Evolutionary conservation across 1,140 invertebrate species (phyloP), one percentile per base, ranked within the genome.

Genomic region (Megalopta genalis): DNA sequence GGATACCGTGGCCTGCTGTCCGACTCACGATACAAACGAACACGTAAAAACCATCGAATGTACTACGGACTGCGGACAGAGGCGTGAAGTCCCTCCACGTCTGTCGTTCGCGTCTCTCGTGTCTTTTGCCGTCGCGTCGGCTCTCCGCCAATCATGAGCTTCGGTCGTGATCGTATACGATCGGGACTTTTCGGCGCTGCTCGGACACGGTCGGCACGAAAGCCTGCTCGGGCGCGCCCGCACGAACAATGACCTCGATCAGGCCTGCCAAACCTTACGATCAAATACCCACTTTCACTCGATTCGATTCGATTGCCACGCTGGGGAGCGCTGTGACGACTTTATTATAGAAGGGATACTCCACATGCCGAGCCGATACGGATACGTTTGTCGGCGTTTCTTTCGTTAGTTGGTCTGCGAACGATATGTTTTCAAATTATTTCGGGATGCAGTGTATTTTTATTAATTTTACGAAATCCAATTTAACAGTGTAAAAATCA

Each of bases 241-340:
- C 77, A 87, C 82, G 89, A 88, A 88, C 90, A 89, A 90, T 90
- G 88, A 90, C 88, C 90, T 88, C 88, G 75, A 83, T 54, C 86
- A 89, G 62, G 62, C 49, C 8, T 79, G 12, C 77, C 70, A 79
- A 77, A 65, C 52, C 18, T 66, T 10, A n/a, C 52, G n/a, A 66
- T 66, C 16, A 39, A 79, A 79, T 79, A 79, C 39, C 71, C 63
- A 52, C 71, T 79, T 79, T 74, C 71, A 67, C 63, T 73, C 23
- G n/a, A 64, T 79, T 59, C 42, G n/a, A 66, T 74, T 16, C 42
- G n/a, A 66, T 74, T 16, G 27, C n/a, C 42, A 6, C 9, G 10
- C 10, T 14, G n/a, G 21, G n/a, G 54, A 57, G 54, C 54, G 21
- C 54, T 57, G 54, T 57, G 6, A 2, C 18, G 8, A 4, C 32